phyloP scores from a whole-genome alignment of 2,888 invertebrate genomes.

The Tinea pellionella region DNA sequence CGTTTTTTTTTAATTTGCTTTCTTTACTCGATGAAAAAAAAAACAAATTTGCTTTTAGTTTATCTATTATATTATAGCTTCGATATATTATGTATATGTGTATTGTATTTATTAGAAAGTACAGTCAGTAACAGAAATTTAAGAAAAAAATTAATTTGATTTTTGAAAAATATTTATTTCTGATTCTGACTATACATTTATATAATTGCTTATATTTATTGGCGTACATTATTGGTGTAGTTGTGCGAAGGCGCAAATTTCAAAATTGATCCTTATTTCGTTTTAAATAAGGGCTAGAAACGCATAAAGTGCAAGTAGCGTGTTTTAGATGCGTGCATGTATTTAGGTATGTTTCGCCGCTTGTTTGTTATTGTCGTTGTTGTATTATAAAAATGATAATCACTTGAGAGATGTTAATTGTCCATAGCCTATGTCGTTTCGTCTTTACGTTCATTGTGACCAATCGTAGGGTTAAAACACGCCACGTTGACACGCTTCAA shows the following conservation, averaged over 20 bases:
- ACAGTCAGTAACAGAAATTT: too few relatives aligned
- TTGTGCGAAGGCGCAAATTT: too few relatives aligned
- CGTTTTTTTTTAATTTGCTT: not conserved
- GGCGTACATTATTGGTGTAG: too few relatives aligned
- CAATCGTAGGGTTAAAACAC: conserved; percentile 9
- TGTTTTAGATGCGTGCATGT: conserved; percentile 8
- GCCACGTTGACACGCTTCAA: too few relatives aligned
- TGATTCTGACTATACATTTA: too few relatives aligned
- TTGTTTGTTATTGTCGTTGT: conserved; percentile 22
- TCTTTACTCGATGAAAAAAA: too few relatives aligned
- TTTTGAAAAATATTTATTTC: too few relatives aligned
- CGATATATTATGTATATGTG: conserved; percentile 17
- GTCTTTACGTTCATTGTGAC: conserved; percentile 18
- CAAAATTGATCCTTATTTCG: too few relatives aligned
- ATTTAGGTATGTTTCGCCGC: not conserved
- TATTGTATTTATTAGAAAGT: not conserved
- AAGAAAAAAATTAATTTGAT: too few relatives aligned
- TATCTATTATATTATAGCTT: conserved; percentile 14
- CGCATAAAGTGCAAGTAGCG: not conserved
- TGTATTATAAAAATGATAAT: conserved; percentile 22
- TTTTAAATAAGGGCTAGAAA: not conserved
- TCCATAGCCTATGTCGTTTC: conserved; percentile 43
- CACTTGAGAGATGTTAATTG: conserved; percentile 69
- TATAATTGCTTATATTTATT: too few relatives aligned
- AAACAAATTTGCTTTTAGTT: conserved; percentile 13